phyloP scores from a whole-genome alignment of 2,113 vertebrate species.

The Ahaetulla prasina region DNA sequence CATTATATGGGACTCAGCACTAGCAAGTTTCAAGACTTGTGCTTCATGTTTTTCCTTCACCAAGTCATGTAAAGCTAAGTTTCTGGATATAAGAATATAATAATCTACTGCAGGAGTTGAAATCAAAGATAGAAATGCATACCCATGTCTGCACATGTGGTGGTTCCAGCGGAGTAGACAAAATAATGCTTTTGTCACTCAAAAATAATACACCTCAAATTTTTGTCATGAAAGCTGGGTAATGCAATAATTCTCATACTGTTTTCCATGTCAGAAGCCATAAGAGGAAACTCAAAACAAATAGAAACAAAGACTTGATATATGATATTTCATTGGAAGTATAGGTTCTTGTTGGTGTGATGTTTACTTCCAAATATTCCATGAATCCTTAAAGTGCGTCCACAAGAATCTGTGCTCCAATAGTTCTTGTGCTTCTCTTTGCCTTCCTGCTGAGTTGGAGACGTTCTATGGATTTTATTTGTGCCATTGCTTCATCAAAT shows the following conservation, averaged over 20 bases:
- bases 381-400: not conserved
- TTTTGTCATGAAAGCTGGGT: conserved; percentile 13
- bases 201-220: conserved; percentile 4
- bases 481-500: not conserved
- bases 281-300: not conserved
- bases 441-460: not conserved
- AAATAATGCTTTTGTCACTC: not conserved
- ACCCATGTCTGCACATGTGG: not conserved
- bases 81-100: not conserved
- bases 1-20: not conserved
- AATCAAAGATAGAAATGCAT: not conserved
- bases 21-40: not conserved
- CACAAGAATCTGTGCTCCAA: not conserved
- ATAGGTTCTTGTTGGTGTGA: conserved; percentile 7
- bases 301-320: not conserved
- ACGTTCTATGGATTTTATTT: not conserved
- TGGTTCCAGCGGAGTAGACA: not conserved
- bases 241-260: conserved; percentile 20
- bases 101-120: not conserved
- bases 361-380: conserved; percentile 29
- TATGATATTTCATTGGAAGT: conserved; percentile 38
- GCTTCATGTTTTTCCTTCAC: not conserved
- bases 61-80: not conserved
- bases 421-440: not conserved
- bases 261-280: conserved; percentile 33